phyloP scores from a whole-genome alignment of 2,888 invertebrate genomes.

The Pristionchus mayeri region DNA sequence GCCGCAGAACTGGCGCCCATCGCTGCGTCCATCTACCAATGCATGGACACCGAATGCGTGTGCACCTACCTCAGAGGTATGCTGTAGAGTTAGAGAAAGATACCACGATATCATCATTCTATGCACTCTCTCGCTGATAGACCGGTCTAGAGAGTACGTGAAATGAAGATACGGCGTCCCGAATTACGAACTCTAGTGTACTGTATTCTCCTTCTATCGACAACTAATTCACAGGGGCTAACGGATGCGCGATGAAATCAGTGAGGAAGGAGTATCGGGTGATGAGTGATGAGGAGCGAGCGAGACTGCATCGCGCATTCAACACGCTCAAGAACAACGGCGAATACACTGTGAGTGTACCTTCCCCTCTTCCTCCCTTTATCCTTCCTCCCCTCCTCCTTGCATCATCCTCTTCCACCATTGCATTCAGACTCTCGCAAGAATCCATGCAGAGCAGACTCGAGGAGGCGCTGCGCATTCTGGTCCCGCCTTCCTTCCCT shows the following conservation, averaged over 20 bases:
- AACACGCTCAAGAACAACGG: conserved; percentile 41
- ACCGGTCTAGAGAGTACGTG: no score
- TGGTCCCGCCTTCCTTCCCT: conserved; percentile 72
- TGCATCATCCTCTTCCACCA: no score
- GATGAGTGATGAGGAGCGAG: conserved; percentile 39
- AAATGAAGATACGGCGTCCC: no score
- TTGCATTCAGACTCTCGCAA: conserved; percentile 51
- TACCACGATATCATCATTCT: no score
- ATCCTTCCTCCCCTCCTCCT: no score
- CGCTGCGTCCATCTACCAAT: conserved; percentile 69
- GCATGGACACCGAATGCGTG: conserved; percentile 73
- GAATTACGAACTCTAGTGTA: no score
- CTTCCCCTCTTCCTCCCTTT: no score
- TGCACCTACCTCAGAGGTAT: conserved; percentile 70
- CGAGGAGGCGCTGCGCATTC: conserved; percentile 71
- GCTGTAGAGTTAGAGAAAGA: not conserved
- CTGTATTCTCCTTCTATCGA: no score
- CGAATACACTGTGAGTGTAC: conserved; percentile 40
- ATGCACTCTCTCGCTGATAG: no score
- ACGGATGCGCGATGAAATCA: no score
- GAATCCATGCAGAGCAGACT: conserved; percentile 67
- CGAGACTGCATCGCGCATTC: conserved; percentile 8
- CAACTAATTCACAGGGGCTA: no score
- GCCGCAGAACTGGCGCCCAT: conserved; percentile 72
- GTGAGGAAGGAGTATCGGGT: conserved; percentile 32